Evolutionary conservation across 2,797 vertebrate species (phyloP).

Genomic region (Bradypus variegatus): DNA sequence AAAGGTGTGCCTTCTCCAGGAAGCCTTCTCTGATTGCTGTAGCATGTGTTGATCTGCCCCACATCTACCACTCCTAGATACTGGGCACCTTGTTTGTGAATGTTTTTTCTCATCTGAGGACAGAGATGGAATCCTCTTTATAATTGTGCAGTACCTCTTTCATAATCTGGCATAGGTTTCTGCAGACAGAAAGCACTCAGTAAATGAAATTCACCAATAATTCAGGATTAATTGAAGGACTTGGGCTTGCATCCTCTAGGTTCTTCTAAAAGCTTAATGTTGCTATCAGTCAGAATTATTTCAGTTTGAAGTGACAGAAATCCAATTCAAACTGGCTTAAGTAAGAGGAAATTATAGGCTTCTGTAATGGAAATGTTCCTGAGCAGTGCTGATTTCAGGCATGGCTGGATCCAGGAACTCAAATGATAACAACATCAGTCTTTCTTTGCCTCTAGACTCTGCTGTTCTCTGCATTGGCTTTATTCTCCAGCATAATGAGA

Average conservation of each 20-base stretch:
- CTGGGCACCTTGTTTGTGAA: not conserved
- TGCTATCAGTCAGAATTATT: not conserved
- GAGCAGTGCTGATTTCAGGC: not conserved
- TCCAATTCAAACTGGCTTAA: not conserved
- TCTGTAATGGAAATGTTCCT: not conserved
- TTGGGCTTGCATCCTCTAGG: not conserved
- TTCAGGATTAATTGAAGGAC: not conserved
- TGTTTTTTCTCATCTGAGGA: not conserved
- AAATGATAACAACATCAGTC: not conserved
- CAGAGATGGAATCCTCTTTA: not conserved
- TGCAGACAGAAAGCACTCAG: not conserved
- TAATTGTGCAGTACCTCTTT: not conserved
- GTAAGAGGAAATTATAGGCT: not conserved
- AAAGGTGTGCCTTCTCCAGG: not conserved
- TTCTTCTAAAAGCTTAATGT: constrained; percentile 7
- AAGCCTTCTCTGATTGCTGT: not conserved
- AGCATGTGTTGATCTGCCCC: not conserved
- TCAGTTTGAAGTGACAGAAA: not conserved
- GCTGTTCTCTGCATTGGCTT: not conserved
- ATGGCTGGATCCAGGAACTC: not conserved
- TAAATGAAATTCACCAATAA: not conserved
- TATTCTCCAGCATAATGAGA: not conserved
- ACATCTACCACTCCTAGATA: not conserved
- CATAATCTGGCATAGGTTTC: not conserved
- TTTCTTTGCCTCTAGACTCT: not conserved